Evolutionary conservation across 2,888 invertebrate species (phyloP), one percentile per base, ranked within the genome.

Genomic region (Limenitis camilla): DNA sequence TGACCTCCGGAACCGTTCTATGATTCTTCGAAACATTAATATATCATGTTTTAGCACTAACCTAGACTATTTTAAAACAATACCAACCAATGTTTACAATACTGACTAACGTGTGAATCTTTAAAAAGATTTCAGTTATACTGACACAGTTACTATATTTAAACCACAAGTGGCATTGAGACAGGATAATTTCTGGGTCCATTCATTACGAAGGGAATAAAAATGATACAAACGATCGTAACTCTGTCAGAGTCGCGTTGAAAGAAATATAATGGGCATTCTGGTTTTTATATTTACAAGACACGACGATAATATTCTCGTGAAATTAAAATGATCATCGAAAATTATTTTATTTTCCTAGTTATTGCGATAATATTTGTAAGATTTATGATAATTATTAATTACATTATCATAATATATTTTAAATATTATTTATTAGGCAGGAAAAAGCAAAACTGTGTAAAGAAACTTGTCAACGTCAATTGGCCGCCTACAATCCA

Each of bases 191-290:
- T 71, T 72, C 72, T 68, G 68, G 66, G 67, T 69, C 75, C 74
- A 78, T 77, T 77, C 75, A 76, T 71, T 78, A 75, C 74, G 70
- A 72, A 72, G 59, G 42, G 62, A 58, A 68, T 65, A 69, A 67
- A 68, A 67, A 65, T 62, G 58, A 54, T 47, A 60, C 42, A 57
- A 54, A 58, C 55, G 42, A 40, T 59, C 55, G 55, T 64, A 62
- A 68, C 32, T 55, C 61, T 49, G 61, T 58, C 62, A 48, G 41
- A 45, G 31, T 35, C 11, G 50, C 49, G 49, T 51, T 48, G 52
- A 45, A 43, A 51, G 30, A 35, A 27, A 53, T 52, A 55, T 39
- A 55, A 43, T 43, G 42, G 31, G 29, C 33, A 11, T 43, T 49
- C 19, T 31, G n/a, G 35, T 29, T 27, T 47, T 28, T 36, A 56